Evolutionary conservation across 2,113 vertebrate species (phyloP).

Genomic region (Gymnocephalus cernua): DNA sequence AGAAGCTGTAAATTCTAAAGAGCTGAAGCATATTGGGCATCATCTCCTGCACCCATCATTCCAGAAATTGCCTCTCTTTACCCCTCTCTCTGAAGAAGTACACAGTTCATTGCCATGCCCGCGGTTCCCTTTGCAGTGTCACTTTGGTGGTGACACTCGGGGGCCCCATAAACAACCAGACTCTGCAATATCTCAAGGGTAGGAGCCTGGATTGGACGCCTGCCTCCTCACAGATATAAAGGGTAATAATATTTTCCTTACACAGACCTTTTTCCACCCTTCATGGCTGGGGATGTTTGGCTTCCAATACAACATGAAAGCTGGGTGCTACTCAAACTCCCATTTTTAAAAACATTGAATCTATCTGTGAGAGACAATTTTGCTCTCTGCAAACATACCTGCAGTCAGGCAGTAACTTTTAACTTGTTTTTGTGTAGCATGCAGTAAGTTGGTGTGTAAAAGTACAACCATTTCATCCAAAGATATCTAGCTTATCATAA

Average conservation of each 20-base stretch:
- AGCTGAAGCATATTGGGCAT: conserved; percentile 80
- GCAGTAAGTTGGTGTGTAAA: not conserved
- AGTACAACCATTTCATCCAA: not conserved
- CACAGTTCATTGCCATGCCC: conserved; percentile 64
- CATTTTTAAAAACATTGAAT: conserved; percentile 22
- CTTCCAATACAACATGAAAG: conserved; percentile 32
- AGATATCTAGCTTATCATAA: not conserved
- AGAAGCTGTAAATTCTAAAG: conserved; percentile 81
- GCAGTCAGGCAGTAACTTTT: conserved; percentile 8
- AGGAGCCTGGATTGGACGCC: conserved; percentile 54
- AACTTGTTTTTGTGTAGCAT: not conserved
- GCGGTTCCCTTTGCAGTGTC: conserved; percentile 62
- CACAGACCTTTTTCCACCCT: conserved; percentile 33
- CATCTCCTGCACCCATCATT: conserved; percentile 76
- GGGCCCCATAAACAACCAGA: conserved; percentile 71
- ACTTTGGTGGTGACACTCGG: conserved; percentile 66
- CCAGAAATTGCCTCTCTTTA: conserved; percentile 78
- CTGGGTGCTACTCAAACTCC: not conserved
- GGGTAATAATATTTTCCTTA: conserved; percentile 73
- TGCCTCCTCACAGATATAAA: conserved; percentile 72
- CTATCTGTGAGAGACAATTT: conserved; percentile 18
- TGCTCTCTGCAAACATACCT: conserved; percentile 1
- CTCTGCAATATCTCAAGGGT: conserved; percentile 68
- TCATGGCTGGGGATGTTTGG: conserved; percentile 15
- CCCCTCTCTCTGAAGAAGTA: conserved; percentile 59